phyloP scores from a whole-genome alignment of 2,797 vertebrate species.

The Centroberyx gerrardi region DNA sequence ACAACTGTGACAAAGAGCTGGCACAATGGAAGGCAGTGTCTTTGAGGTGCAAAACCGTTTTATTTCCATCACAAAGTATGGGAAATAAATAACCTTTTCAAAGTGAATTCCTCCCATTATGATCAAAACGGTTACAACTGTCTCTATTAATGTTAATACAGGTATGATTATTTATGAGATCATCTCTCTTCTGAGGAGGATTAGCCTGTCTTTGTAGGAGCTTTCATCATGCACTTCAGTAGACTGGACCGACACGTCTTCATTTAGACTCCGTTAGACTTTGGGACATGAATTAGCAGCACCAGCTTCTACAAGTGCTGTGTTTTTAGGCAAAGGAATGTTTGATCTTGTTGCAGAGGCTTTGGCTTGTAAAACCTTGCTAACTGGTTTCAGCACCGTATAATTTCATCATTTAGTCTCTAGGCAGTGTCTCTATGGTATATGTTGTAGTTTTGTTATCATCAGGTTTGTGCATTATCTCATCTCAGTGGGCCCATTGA shows the following conservation, averaged over 20 bases:
- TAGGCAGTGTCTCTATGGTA: neutral
- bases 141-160: constrained; percentile 52
- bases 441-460: neutral
- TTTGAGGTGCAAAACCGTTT: constrained; percentile 71
- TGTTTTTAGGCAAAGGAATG: neutral
- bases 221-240: constrained; percentile 57
- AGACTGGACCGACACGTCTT: constrained; percentile 30
- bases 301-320: neutral
- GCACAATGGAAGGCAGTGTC: constrained; percentile 30
- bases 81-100: constrained; percentile 49
- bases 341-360: neutral
- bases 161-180: constrained; percentile 63
- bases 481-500: neutral
- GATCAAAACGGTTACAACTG: constrained; percentile 56
- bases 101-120: constrained; percentile 61
- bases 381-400: neutral
- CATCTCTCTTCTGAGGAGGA: constrained; percentile 34
- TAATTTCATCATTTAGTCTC: neutral
- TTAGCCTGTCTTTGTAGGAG: constrained; percentile 42
- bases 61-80: constrained; percentile 61
- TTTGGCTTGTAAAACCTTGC: neutral
- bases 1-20: constrained; percentile 11
- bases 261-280: constrained; percentile 36
- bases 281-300: constrained; percentile 11
- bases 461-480: constrained; percentile 1